A percentile compares a stretch with the other conserved stretches of the same genome.
Evolutionary conservation across 1,140 invertebrate species (phyloP).

Genomic region (Drosophila seguyi): DNA sequence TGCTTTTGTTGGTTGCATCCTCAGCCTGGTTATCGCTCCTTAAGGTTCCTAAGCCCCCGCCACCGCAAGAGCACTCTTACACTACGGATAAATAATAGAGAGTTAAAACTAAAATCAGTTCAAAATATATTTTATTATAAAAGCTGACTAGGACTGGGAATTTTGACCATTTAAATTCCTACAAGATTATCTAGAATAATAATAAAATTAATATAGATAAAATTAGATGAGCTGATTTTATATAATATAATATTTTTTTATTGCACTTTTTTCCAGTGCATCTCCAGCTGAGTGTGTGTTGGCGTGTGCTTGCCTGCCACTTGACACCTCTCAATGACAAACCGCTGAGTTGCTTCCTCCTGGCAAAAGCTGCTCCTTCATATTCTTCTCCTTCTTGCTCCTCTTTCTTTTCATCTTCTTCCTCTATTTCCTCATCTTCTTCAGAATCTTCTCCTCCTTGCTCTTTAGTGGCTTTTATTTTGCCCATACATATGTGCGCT

Average conservation of each 20-base stretch:
- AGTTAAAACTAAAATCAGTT: not conserved
- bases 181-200: not conserved
- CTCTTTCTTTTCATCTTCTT: not conserved
- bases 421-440: not conserved
- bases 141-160: too few species aligned
- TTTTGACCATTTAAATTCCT: too few species aligned
- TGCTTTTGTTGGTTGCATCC: conserved; percentile 41
- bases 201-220: not conserved
- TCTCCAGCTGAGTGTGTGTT: conserved; percentile 40
- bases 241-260: not conserved
- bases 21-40: conserved; percentile 38
- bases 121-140: not conserved
- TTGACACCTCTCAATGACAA: conserved; percentile 78
- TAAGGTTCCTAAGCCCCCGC: conserved; percentile 5
- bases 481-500: conserved; percentile 17
- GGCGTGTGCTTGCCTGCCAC: conserved; percentile 62
- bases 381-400: conserved; percentile 17
- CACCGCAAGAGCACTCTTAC: not conserved
- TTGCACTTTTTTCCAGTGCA: not conserved
- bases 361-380: conserved; percentile 23
- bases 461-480: conserved; percentile 18
- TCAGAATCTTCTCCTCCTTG: not conserved
- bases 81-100: not conserved
- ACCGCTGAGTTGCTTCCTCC: conserved; percentile 59
- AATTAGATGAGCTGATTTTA: not conserved